Evolutionary conservation across 2,797 vertebrate species (phyloP).

Genomic region (Meriones psammophilus): DNA sequence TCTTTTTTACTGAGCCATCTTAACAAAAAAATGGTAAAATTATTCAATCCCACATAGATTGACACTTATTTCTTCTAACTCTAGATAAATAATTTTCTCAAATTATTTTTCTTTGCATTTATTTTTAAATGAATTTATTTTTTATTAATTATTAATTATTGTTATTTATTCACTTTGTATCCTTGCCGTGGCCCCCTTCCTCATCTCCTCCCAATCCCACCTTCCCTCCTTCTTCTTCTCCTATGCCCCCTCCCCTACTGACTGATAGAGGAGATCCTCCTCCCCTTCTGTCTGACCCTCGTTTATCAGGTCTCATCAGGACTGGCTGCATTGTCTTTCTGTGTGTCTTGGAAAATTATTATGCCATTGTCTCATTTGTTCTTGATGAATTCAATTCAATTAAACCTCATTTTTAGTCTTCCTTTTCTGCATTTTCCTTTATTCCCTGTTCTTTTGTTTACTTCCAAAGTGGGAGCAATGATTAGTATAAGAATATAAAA

Average conservation of each 20-base stretch:
- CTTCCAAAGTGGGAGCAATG: conserved; percentile 19
- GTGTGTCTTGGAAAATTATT: neutral
- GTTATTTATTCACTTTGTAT: no score
- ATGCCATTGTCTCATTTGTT: neutral
- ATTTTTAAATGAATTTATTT: no score
- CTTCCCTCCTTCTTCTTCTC: no score
- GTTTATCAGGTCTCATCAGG: no score
- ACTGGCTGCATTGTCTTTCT: no score
- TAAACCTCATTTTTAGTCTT: neutral
- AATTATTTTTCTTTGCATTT: no score
- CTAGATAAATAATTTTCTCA: conserved; percentile 19
- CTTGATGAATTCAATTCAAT: conserved; percentile 58
- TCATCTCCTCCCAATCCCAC: no score
- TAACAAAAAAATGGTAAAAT: neutral
- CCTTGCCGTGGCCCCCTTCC: no score
- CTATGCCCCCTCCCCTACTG: no score
- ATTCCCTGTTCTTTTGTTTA: neutral
- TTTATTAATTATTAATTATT: no score
- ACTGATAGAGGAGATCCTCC: no score
- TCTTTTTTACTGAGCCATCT: conserved; percentile 12
- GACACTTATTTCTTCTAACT: neutral
- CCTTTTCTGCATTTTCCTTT: conserved; percentile 41
- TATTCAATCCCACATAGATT: conserved; percentile 29
- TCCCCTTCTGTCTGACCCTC: no score
- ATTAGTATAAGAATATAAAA: conserved; percentile 55